These are phyloP conservation scores for Hoplostethus atlanticus DNA, from an alignment of 2,797 vertebrate genomes.

Conservation along the genomic window DNA sequence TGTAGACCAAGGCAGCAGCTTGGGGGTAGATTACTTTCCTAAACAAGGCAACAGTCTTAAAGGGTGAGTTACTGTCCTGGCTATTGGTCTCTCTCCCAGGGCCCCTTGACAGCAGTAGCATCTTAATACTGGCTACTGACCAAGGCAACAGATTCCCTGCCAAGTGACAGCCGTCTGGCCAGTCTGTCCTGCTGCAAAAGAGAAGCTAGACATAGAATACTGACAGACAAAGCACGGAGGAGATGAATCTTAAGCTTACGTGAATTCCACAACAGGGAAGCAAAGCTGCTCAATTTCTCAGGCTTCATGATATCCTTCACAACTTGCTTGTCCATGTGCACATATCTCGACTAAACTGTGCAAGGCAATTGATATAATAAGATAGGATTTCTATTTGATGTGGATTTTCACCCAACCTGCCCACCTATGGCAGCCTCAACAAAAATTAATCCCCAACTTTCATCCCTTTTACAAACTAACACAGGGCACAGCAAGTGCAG, in stretches of 20 bases:
- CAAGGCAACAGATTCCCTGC: slow-evolving; percentile 58
- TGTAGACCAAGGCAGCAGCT: slow-evolving; percentile 60
- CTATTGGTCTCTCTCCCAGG: slow-evolving; percentile 68
- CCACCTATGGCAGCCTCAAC: slow-evolving; percentile 10
- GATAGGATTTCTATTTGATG: not conserved
- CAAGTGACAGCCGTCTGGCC: slow-evolving; percentile 57
- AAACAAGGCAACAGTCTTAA: slow-evolving; percentile 70
- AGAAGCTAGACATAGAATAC: slow-evolving; percentile 28
- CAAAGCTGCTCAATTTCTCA: not conserved
- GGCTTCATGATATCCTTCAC: not conserved
- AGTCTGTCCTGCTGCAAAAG: slow-evolving; percentile 38
- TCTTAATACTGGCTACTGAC: slow-evolving; percentile 74
- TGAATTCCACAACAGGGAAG: slow-evolving; percentile 22
- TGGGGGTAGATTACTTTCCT: slow-evolving; percentile 70
- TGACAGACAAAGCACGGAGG: slow-evolving; percentile 9
- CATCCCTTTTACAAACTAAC: not conserved
- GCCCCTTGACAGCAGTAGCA: slow-evolving; percentile 71
- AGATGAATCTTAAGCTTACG: slow-evolving; percentile 17
- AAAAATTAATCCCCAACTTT: slow-evolving; percentile 8
- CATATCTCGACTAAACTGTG: not conserved
- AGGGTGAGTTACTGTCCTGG: slow-evolving; percentile 70
- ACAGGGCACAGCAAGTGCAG: slow-evolving; percentile 4
- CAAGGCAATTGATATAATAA: not conserved
- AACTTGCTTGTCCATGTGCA: not conserved
- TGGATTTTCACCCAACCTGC: not conserved